These are phyloP conservation scores for Tridacna crocea DNA, from an alignment of 2,888 invertebrate species.

Conservation along the genomic window DNA sequence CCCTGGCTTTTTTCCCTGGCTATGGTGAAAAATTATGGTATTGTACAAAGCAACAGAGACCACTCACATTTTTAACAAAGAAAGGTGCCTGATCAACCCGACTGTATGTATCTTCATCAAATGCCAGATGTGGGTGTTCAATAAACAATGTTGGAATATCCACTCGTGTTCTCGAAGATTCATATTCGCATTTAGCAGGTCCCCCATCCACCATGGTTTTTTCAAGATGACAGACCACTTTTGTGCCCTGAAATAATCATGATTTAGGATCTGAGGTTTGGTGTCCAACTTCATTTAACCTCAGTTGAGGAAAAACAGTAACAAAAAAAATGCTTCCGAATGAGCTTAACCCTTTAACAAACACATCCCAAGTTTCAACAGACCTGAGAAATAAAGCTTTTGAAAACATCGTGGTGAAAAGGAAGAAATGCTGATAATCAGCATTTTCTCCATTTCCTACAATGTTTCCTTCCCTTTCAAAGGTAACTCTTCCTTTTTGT, in stretches of 20 bases:
- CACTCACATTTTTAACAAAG: neutral
- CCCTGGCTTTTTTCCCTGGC: neutral
- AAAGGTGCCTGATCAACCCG: constrained; percentile 15
- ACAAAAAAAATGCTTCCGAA: no score
- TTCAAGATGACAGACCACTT: constrained; percentile 2
- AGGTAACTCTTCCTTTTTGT: no score
- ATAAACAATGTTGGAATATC: neutral
- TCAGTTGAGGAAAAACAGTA: no score
- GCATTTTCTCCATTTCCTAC: neutral
- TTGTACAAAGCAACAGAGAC: no score
- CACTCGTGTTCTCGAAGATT: neutral
- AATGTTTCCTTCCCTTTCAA: no score
- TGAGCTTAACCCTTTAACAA: no score
- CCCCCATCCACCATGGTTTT: neutral
- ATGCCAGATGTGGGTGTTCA: constrained; percentile 18
- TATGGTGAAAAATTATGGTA: no score
- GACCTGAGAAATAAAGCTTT: no score
- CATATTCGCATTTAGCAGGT: constrained; percentile 2
- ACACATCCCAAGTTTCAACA: no score
- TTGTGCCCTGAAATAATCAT: neutral
- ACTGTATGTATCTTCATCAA: neutral
- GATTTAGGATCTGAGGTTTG: neutral
- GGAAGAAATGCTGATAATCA: neutral
- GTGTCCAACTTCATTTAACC: no score
- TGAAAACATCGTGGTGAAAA: no score